A percentile compares a stretch with the other conserved stretches of the same genome.
Conservation (phyloP, 2,113 vertebrate genomes). For the Felis chaus region DNA sequence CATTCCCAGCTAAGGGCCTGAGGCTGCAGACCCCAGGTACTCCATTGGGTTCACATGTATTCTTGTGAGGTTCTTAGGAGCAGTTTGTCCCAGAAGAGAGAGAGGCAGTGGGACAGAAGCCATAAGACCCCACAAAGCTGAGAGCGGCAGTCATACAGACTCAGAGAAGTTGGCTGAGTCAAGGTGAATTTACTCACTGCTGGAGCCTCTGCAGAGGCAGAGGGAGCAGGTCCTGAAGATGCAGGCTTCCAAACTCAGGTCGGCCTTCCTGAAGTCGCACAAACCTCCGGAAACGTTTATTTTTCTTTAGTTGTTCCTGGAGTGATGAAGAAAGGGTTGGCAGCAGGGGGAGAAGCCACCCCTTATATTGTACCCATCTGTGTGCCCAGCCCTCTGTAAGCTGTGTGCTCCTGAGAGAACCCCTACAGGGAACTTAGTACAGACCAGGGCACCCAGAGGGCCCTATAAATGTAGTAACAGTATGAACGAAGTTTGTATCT, state of each 20-base stretch:
- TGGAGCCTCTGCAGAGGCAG: constrained; percentile 90
- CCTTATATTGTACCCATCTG: neutral
- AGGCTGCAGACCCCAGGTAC: neutral
- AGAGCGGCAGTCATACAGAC: neutral
- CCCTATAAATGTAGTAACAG: neutral
- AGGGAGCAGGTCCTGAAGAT: constrained; percentile 91
- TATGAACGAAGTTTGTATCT: neutral
- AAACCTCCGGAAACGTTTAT: constrained; percentile 91
- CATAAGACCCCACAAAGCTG: neutral
- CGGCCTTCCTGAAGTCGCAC: constrained; percentile 94
- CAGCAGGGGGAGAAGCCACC: neutral
- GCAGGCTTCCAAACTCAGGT: constrained; percentile 88
- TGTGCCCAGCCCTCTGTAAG: neutral
- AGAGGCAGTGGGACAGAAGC: neutral
- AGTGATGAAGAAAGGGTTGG: neutral
- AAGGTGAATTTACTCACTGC: constrained; percentile 86
- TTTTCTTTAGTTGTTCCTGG: constrained; percentile 92
- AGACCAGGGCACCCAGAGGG: neutral
- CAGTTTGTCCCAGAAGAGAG: neutral
- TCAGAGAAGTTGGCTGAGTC: neutral
- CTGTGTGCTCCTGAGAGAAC: neutral
- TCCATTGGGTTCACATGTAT: neutral
- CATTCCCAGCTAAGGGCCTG: neutral
- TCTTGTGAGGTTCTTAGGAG: neutral
- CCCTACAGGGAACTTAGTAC: neutral